Base-by-base conservation (phyloP, 1,140 invertebrate genomes). In the Paralvinella palmiformis region DNA sequence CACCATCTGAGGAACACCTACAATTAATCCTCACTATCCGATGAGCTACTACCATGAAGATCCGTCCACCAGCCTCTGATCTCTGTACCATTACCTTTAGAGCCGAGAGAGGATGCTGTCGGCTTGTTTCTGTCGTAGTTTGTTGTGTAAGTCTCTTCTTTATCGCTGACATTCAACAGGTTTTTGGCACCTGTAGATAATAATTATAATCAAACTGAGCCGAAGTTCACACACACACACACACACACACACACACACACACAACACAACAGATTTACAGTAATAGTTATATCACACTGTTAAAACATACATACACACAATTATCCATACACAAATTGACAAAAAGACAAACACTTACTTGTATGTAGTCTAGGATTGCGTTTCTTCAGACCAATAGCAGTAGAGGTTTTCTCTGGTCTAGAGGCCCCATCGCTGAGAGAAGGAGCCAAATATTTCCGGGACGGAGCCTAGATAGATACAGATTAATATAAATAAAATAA, bases 361-460 rank as follows among this genome's bases (percentile, higher is more conserved):
- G 56, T 66, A 13, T 65, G 79, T 32, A 85, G 76, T 72, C 88
- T 80, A 48, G 77, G 84, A 68, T 86, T 87, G 71, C 87, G 83
- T 69, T 88, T 88, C 67, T 88, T 88, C 0, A 85, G 76, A 53
- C 81, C 82, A 37, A 84, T 81, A 64, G 86, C 64, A 22, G 64
- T 83, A 68, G 87, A 88, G 75, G 92, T 92, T 36, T 78, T 75
- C 57, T 89, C 89, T 10, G 86, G 83, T 41, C 89, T 81, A 27
- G 88, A 85, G 56, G 89, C 87, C 27, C 90, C 89, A 82, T 94
- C 91, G 48, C 91, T 93, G 45, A 93, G 78, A 0, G 91, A 92
- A 27, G 92, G 91, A 17, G 91, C 90, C 63, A 95, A 80, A 79
- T 89, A 93, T 72, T 94, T 93, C 62, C 91, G 85, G 2, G 88